Base-by-base conservation (phyloP, 2,113 vertebrate species). In the Epinephelus cyanopodus region DNA sequence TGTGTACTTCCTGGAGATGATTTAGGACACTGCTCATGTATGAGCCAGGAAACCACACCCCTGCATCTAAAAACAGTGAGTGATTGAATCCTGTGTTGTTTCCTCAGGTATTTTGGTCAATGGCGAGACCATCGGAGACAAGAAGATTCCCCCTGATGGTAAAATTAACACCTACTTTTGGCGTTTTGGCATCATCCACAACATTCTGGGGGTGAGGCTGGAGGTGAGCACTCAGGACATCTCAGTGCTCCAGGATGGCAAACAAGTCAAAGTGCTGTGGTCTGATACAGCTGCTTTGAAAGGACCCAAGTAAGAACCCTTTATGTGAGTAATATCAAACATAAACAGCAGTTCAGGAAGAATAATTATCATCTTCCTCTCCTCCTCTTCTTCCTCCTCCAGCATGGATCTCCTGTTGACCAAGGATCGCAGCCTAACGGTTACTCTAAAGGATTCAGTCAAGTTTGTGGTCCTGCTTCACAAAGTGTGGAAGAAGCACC, bases 401-500 rank as follows among this genome's bases (percentile, higher is more conserved):
- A 99, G 98, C 65, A 74, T 99, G 83, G 96, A 95, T 39, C 75
- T 99, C 85, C 83, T 77, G 21, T 91, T 99, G 79, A 95, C 90
- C 57, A 97, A 93, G 14, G 96, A 96, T 63, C 95, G 93, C 71
- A 97, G 95, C 82, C 84, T 98, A 58, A 91, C 94, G 11, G 81
- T 99, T 10, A 95, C 95, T 64, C 93, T 99, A 62, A 97, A 90
- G 86, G 95, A 95, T 17, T 95, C 96, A 1, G 93, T 92, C 54
- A 97, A 95, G 71, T 99, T 99, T 95, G 94, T 97, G 74, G 93
- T 99, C 62, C 77, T 99, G 89, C 90, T 99, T 54, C 98, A 99
- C 89, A 95, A 96, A 92, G 95, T 97, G 21, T 98, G 97, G 97
- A 94, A 94, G 91, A 95, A 96, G 62, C 96, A 98, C 81, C 97